These are phyloP conservation scores for Podarcis raffonei DNA, from an alignment of 2,113 vertebrate genomes.

Conservation along the genomic window DNA sequence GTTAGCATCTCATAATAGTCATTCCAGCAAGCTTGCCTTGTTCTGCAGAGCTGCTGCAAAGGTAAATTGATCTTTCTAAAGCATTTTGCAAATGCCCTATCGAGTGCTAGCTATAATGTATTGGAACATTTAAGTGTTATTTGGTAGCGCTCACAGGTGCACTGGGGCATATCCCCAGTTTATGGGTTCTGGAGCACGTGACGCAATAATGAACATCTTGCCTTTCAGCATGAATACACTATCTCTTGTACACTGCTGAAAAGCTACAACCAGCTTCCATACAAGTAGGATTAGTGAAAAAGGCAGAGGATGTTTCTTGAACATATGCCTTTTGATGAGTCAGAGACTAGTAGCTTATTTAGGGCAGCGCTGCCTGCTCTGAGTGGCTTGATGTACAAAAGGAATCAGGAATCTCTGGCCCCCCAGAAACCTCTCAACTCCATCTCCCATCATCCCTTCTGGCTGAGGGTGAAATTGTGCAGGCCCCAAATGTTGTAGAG, in stretches of 20 bases:
- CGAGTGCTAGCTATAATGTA: neutral
- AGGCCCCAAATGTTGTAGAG: neutral
- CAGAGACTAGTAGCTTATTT: neutral
- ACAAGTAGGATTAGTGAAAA: neutral
- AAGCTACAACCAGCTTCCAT: neutral
- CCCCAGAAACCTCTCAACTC: too few relatives aligned
- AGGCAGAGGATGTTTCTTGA: neutral
- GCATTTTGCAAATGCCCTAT: neutral
- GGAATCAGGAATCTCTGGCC: too few relatives aligned
- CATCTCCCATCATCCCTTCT: too few relatives aligned
- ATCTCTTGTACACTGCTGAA: neutral
- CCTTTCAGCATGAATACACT: neutral
- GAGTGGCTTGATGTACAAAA: too few relatives aligned
- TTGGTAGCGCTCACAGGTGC: neutral
- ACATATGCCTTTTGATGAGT: neutral
- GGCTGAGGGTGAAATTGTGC: too few relatives aligned
- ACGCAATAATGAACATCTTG: neutral
- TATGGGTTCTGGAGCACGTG: neutral
- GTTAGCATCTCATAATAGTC: neutral
- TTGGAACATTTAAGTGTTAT: neutral
- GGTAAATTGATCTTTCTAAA: neutral
- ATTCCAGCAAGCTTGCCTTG: neutral
- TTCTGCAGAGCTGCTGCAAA: neutral
- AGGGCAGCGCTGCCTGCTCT: neutral
- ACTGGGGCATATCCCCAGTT: neutral